A percentile compares a stretch with the other conserved stretches of the same genome.
Evolutionary conservation across 2,888 invertebrate genomes (phyloP).

Genomic region (Hipparchia semele): DNA sequence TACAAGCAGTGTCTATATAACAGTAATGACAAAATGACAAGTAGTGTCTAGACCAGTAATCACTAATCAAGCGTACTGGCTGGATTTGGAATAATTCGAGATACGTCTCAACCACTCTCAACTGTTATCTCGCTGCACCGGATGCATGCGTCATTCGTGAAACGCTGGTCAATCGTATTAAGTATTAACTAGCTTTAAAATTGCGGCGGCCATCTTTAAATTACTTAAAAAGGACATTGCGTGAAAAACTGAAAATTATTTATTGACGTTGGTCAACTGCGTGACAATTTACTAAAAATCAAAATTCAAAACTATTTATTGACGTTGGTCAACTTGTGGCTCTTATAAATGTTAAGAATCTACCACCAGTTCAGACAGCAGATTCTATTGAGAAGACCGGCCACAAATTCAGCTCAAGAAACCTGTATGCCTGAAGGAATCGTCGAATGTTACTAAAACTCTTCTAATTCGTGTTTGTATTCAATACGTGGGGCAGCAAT

Average conservation of each 20-base stretch:
- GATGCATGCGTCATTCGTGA: slow-evolving; percentile 27
- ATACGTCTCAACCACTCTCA: neutral
- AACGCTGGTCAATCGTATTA: slow-evolving; percentile 5
- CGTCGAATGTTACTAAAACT: too few species aligned
- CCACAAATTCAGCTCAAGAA: too few species aligned
- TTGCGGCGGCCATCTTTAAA: neutral
- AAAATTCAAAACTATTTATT: too few species aligned
- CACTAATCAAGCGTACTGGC: slow-evolving; percentile 4
- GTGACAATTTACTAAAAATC: too few species aligned
- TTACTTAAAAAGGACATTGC: neutral
- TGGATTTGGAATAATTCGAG: slow-evolving; percentile 23
- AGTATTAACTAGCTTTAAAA: neutral
- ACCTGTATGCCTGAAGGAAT: too few species aligned
- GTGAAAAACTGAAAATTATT: neutral
- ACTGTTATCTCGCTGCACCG: slow-evolving; percentile 30
- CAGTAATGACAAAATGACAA: neutral
- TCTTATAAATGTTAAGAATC: too few species aligned
- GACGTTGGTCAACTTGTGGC: too few species aligned
- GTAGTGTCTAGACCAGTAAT: neutral
- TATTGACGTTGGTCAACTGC: neutral
- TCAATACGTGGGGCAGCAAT: too few species aligned
- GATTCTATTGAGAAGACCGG: too few species aligned
- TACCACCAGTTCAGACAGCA: too few species aligned
- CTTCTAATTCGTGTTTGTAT: too few species aligned
- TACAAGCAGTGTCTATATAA: too few species aligned